These are phyloP conservation scores for Agrochola litura DNA, from an alignment of 2,888 invertebrate genomes.

Conservation along the genomic window DNA sequence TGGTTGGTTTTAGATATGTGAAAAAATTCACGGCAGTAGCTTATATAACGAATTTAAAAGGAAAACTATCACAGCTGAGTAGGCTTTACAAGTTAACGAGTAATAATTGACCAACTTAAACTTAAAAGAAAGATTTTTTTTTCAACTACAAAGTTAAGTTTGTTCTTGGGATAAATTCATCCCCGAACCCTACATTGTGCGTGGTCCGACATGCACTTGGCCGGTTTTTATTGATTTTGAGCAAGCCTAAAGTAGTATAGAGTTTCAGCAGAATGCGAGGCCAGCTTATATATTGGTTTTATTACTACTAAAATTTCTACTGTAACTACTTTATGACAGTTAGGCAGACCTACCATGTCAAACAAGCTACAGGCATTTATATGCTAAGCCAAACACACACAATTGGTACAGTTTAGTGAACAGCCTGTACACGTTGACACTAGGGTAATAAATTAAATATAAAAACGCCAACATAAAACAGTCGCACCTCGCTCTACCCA, in stretches of 20 bases:
- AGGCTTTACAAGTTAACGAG: no score
- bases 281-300: neutral
- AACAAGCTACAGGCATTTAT: neutral
- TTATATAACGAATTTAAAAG: no score
- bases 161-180: no score
- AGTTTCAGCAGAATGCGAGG: neutral
- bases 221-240: no score
- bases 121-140: no score
- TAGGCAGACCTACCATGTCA: neutral
- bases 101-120: no score
- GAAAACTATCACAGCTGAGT: no score
- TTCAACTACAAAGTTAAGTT: no score
- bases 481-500: slow-evolving; percentile 74
- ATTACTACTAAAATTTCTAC: neutral
- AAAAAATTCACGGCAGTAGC: no score
- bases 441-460: slow-evolving; percentile 73
- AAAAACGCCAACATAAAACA: slow-evolving; percentile 74
- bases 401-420: slow-evolving; percentile 35
- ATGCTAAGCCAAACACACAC: neutral
- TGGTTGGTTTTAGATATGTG: no score
- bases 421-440: slow-evolving; percentile 65
- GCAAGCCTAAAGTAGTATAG: neutral
- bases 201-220: no score
- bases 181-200: no score
- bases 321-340: neutral